These are phyloP conservation scores for Zaprionus davidi DNA, from an alignment of 1,140 invertebrate species.

Conservation along the genomic window DNA sequence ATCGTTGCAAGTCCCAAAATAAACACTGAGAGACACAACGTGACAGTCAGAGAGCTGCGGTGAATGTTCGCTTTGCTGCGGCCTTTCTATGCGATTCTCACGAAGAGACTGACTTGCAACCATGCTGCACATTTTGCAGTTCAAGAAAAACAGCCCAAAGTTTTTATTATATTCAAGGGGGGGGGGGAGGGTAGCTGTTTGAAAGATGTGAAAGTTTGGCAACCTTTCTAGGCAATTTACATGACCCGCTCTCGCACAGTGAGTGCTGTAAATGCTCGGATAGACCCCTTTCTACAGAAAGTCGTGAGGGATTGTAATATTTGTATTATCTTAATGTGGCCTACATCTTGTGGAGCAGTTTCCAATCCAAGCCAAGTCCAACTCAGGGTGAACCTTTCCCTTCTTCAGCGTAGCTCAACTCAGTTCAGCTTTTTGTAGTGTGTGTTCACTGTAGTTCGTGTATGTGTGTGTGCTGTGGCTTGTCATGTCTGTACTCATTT, in stretches of 20 bases:
- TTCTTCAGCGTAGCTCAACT: no score
- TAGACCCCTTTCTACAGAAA: slow-evolving; percentile 6
- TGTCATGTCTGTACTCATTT: slow-evolving; percentile 14
- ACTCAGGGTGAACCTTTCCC: neutral
- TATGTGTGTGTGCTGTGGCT: neutral
- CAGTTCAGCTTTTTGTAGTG: neutral
- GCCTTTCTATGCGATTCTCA: slow-evolving; percentile 46
- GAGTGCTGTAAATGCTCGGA: slow-evolving; percentile 2
- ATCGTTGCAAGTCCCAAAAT: slow-evolving; percentile 38
- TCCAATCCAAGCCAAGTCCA: neutral
- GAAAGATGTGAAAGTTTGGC: slow-evolving; percentile 38
- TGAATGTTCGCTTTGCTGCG: slow-evolving; percentile 13
- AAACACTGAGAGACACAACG: slow-evolving; percentile 30
- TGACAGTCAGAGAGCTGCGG: slow-evolving; percentile 25
- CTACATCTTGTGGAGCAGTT: neutral
- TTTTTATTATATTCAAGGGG: slow-evolving; percentile 8
- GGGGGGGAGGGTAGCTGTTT: neutral
- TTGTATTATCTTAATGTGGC: slow-evolving; percentile 12
- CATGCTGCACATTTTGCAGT: slow-evolving; percentile 17
- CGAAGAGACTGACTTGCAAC: slow-evolving; percentile 22
- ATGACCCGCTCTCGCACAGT: slow-evolving; percentile 14
- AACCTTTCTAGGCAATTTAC: slow-evolving; percentile 51
- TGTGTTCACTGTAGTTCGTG: neutral
- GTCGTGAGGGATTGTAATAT: slow-evolving; percentile 12
- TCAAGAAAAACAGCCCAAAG: slow-evolving; percentile 12